Evolutionary conservation across 2,888 invertebrate genomes (phyloP).

Genomic region (Epinotia brunnichana): DNA sequence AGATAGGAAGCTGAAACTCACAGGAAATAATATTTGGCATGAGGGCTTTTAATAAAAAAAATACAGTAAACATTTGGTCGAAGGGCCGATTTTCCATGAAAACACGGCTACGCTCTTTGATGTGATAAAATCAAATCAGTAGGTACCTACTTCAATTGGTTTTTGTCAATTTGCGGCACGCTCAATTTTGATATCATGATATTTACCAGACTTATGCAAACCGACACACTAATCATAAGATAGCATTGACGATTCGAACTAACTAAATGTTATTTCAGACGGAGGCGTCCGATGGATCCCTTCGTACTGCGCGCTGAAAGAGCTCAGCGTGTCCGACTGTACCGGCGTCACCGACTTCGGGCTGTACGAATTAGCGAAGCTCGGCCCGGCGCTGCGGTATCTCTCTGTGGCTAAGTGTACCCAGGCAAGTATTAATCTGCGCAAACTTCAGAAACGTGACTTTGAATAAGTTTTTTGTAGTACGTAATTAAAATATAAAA

Average conservation of each 20-base stretch:
- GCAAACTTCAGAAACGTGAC: neutral
- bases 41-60: too few relatives aligned
- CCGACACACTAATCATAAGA: too few relatives aligned
- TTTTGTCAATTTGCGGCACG: too few relatives aligned
- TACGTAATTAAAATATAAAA: neutral
- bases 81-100: too few relatives aligned
- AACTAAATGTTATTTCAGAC: conserved; percentile 82
- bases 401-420: conserved; percentile 97
- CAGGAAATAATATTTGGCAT: too few relatives aligned
- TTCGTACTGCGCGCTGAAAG: conserved; percentile 93
- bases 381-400: conserved; percentile 95
- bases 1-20: too few relatives aligned
- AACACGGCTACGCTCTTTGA: too few relatives aligned
- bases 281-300: conserved; percentile 96
- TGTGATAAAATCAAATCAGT: too few relatives aligned
- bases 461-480: neutral
- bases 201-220: too few relatives aligned
- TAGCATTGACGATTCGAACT: neutral
- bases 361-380: conserved; percentile 93
- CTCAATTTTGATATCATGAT: too few relatives aligned
- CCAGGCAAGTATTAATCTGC: conserved; percentile 70
- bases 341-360: conserved; percentile 95
- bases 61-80: too few relatives aligned
- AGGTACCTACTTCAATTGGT: too few relatives aligned
- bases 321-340: conserved; percentile 96